Base-by-base conservation (phyloP, 2,888 invertebrate species). In the Drosophila maculinotata region DNA sequence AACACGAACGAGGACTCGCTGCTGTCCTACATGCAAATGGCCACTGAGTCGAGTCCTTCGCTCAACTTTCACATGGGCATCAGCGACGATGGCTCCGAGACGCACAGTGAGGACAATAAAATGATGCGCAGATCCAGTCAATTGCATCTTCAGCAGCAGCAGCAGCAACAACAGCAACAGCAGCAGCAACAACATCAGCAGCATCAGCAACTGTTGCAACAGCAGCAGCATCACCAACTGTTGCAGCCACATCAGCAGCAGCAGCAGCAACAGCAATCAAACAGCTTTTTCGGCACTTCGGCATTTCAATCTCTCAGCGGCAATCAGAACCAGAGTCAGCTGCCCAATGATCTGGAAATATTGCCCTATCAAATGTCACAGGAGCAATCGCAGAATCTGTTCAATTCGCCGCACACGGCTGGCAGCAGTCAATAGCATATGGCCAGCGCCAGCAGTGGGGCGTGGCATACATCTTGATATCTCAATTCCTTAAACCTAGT, bases 291-390 rank as follows among this genome's bases (percentile, higher is more conserved):
- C 45, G 49, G 74, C 4, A 20, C 73, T 6, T 84, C 89, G 65
- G 79, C 80, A 8, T 90, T 89, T 57, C 84, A 86, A 52, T 68
- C 79, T 48, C 76, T 84, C 28, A 72, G 54, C 62, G 68, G 36
- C 65, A 85, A 54, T 51, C 76, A 75, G 28, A 62, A 48, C n/a
- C 69, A 78, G 25, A 85, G 79, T 59, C 86, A 88, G 38, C 69
- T 91, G 58, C 82, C 90, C 0, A 89, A 90, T 63, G 91, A 91
- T 54, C 69, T 91, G 60, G 91, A 92, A 54, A 89, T 91, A 41
- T 73, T 92, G 63, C 91, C 92, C 1, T 92, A 91, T 79, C 92
- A 92, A 74, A 89, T 92, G 79, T 90, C 91, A 7, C 91, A 91
- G 66, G 92, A 92, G 63, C 91, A 91, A 80, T 91, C 92, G 15